Conservation (phyloP, 2,797 vertebrate species). For the Pelochelys cantorii region DNA sequence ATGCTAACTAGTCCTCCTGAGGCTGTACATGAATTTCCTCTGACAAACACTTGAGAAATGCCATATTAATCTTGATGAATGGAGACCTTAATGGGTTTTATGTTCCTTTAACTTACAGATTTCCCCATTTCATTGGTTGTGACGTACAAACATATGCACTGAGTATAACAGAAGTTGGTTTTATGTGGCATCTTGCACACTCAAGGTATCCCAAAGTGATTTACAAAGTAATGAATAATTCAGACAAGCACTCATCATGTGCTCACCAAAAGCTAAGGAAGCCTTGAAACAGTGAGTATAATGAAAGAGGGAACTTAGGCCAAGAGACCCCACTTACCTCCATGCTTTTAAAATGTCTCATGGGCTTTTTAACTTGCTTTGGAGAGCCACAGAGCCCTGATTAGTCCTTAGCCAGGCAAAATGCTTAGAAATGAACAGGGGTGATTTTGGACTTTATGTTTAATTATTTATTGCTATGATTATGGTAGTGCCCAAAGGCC, state of each 20-base stretch:
- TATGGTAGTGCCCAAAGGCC: not conserved
- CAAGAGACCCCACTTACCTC: not conserved
- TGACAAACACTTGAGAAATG: constrained; percentile 36
- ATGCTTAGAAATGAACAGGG: not conserved
- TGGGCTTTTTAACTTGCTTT: constrained; percentile 31
- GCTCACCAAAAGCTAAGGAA: constrained; percentile 2
- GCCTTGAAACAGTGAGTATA: constrained; percentile 35
- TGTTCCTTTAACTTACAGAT: constrained; percentile 30
- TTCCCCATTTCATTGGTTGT: constrained; percentile 42
- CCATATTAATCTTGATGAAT: constrained; percentile 26
- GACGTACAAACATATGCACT: constrained; percentile 39
- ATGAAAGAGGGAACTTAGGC: not conserved
- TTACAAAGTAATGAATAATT: constrained; percentile 37
- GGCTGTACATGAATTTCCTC: constrained; percentile 6
- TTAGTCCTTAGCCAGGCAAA: not conserved
- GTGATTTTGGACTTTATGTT: not conserved
- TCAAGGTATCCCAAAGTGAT: constrained; percentile 28
- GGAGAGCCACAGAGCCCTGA: not conserved
- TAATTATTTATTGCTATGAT: not conserved
- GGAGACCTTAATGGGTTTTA: constrained; percentile 30
- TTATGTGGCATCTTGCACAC: constrained; percentile 19
- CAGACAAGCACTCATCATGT: constrained; percentile 18
- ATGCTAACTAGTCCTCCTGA: constrained; percentile 13
- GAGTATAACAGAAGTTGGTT: constrained; percentile 21
- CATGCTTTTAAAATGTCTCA: constrained; percentile 26